Conservation (phyloP, 2,797 vertebrate genomes). For the Falco cherrug region DNA sequence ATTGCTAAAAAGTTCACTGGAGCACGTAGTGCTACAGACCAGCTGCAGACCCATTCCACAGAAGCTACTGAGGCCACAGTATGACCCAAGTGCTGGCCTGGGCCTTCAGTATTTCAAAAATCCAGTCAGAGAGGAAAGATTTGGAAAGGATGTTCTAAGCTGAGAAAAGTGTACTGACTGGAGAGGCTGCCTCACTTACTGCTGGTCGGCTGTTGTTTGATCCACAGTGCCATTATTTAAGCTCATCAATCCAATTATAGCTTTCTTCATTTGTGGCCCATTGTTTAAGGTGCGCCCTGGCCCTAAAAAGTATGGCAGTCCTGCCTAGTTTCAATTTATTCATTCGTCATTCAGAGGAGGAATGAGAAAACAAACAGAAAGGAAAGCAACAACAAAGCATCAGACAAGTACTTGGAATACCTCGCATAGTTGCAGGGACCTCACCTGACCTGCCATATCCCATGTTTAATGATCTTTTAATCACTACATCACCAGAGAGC, state of each 20-base stretch:
- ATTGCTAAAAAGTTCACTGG: not conserved
- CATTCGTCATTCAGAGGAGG: constrained; percentile 14
- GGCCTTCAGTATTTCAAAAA: not conserved
- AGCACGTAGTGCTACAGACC: not conserved
- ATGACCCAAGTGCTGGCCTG: not conserved
- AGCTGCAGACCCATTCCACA: not conserved
- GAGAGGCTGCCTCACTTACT: not conserved
- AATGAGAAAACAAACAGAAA: constrained; percentile 43
- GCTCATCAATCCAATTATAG: not conserved
- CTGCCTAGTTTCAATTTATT: not conserved
- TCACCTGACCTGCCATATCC: constrained; percentile 46
- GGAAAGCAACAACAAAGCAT: constrained; percentile 3
- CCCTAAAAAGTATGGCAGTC: not conserved
- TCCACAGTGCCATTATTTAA: not conserved
- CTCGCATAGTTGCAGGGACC: constrained; percentile 11
- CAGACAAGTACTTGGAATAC: constrained; percentile 23
- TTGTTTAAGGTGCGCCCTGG: not conserved
- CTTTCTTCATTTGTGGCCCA: not conserved
- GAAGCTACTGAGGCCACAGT: not conserved
- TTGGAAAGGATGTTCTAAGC: not conserved
- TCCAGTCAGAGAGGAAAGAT: not conserved
- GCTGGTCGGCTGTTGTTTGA: not conserved
- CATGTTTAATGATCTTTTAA: constrained; percentile 1
- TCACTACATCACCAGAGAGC: not conserved
- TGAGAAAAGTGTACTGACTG: not conserved